phyloP scores from a whole-genome alignment of 2,888 invertebrate species.

The Noctua janthe region DNA sequence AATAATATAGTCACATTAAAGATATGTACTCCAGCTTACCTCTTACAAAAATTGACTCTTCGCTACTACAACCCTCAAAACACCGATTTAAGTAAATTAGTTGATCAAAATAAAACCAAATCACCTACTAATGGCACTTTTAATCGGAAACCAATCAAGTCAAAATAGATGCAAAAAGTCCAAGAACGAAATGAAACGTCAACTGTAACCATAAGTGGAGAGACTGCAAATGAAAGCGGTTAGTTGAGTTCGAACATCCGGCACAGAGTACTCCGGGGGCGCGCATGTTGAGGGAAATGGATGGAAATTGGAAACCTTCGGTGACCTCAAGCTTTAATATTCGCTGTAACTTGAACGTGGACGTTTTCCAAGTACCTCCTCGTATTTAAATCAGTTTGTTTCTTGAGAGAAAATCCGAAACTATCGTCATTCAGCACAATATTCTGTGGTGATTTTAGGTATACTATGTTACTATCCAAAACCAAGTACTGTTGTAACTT shows the following conservation, averaged over 20 bases:
- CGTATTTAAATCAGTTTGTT: neutral
- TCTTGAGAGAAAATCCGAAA: neutral
- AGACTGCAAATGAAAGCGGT: constrained; percentile 54
- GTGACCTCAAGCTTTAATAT: constrained; percentile 25
- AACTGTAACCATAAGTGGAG: constrained; percentile 29
- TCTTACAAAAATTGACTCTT: no score
- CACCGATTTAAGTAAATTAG: neutral
- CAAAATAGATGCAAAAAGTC: neutral
- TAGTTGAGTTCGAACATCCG: constrained; percentile 36
- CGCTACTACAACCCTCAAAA: no score
- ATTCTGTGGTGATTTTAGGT: neutral
- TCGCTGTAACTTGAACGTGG: constrained; percentile 1
- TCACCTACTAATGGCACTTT: neutral
- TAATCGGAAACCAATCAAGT: neutral
- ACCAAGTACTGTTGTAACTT: neutral
- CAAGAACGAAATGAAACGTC: constrained; percentile 13
- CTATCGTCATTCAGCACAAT: neutral
- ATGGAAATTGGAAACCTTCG: neutral
- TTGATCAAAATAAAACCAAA: neutral
- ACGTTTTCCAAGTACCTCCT: neutral
- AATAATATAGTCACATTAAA: no score
- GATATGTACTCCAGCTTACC: no score
- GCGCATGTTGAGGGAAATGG: neutral
- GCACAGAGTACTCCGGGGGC: no score
- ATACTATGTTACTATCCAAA: no score